Evolutionary conservation across 92 coral and sea anemone species (phyloP).

Genomic region (Porites rus): DNA sequence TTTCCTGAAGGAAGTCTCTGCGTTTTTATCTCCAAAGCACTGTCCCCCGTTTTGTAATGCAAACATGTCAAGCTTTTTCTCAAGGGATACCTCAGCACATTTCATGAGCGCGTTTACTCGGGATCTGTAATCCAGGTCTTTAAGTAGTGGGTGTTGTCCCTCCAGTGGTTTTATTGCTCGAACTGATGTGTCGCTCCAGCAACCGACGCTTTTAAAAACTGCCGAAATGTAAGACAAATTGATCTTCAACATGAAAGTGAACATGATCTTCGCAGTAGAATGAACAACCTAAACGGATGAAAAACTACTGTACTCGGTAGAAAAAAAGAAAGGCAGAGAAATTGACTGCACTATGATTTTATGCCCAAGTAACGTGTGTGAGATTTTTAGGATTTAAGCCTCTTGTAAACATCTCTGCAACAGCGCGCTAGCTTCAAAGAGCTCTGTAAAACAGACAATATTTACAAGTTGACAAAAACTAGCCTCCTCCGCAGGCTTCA

Average conservation of each 20-base stretch:
- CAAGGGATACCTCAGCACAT: slow-evolving; percentile 89
- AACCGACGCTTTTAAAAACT: slow-evolving; percentile 93
- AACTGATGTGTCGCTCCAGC: slow-evolving; percentile 92
- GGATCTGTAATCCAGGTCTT: slow-evolving; percentile 87
- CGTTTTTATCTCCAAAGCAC: slow-evolving; percentile 81
- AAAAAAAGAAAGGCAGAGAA: background rate
- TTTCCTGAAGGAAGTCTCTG: slow-evolving; percentile 66
- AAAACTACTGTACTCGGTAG: background rate
- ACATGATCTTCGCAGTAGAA: too few species aligned
- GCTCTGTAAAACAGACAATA: too few species aligned
- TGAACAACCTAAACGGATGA: too few species aligned
- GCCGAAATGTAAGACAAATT: background rate
- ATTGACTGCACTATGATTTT: too few species aligned
- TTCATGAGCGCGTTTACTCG: slow-evolving; percentile 94
- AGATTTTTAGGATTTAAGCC: too few species aligned
- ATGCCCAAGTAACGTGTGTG: too few species aligned
- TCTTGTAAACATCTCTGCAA: too few species aligned
- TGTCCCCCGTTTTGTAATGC: slow-evolving; percentile 98
- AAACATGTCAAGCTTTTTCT: slow-evolving; percentile 68
- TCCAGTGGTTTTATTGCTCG: slow-evolving; percentile 87
- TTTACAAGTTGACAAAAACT: too few species aligned
- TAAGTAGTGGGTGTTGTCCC: slow-evolving; percentile 76
- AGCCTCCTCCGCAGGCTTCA: too few species aligned
- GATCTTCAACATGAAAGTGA: too few species aligned
- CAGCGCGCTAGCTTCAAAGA: too few species aligned